Evolutionary conservation across 1,140 invertebrate species (phyloP).

Genomic region (Penaeus indicus): DNA sequence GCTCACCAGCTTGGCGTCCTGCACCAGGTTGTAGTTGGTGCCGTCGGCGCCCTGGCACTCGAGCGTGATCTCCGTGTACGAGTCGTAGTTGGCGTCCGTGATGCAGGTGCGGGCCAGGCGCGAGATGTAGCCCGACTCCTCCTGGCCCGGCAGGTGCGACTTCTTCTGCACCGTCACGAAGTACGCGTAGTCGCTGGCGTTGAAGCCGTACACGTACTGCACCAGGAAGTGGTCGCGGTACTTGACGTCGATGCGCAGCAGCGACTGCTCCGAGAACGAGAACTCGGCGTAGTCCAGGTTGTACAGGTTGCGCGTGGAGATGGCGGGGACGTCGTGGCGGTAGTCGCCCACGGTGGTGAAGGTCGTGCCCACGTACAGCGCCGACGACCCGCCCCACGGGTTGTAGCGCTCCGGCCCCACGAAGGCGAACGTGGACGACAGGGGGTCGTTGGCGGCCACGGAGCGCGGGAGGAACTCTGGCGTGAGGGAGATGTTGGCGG

Average conservation of each 20-base stretch:
- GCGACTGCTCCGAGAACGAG: constrained; percentile 88
- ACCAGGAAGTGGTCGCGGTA: constrained; percentile 95
- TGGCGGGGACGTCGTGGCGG: constrained; percentile 93
- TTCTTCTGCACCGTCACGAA: constrained; percentile 95
- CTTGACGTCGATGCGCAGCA: constrained; percentile 92
- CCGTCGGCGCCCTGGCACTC: constrained; percentile 69
- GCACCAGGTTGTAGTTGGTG: constrained; percentile 87
- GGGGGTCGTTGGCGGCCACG: constrained; percentile 79
- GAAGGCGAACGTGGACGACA: constrained; percentile 92
- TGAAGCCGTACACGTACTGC: constrained; percentile 95
- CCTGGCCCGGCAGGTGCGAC: constrained; percentile 83
- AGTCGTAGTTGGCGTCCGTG: constrained; percentile 91
- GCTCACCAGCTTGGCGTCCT: constrained; percentile 87
- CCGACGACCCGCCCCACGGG: constrained; percentile 81
- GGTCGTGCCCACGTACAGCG: constrained; percentile 94
- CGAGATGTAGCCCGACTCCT: constrained; percentile 87
- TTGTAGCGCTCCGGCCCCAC: constrained; percentile 91
- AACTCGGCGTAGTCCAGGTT: constrained; percentile 84
- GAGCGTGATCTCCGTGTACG: constrained; percentile 82
- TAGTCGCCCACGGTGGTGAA: constrained; percentile 93
- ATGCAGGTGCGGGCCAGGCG: constrained; percentile 92
- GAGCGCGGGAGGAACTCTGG: constrained; percentile 78
- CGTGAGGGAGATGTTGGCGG: constrained; percentile 83
- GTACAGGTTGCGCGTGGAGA: constrained; percentile 86
- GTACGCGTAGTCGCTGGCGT: constrained; percentile 91